Evolutionary conservation across 2,113 vertebrate genomes (phyloP).

Genomic region (Aleadryas rufinucha): DNA sequence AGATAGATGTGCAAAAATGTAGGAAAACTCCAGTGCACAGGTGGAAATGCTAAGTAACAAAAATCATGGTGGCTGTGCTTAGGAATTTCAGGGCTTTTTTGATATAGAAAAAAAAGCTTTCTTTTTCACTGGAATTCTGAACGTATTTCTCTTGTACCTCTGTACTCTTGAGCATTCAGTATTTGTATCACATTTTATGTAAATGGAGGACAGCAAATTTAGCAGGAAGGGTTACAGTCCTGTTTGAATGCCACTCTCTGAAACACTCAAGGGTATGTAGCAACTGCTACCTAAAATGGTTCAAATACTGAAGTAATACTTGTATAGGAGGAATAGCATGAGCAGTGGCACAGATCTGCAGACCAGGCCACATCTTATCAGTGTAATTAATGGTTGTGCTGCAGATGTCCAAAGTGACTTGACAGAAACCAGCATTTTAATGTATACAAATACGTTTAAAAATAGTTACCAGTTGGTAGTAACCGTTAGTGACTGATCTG

Average conservation of each 20-base stretch:
- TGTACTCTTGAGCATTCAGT: not conserved
- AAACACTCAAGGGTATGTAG: not conserved
- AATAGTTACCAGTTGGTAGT: not conserved
- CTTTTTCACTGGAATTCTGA: not conserved
- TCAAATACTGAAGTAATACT: not conserved
- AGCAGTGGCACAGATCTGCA: not conserved
- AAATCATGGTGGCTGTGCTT: not conserved
- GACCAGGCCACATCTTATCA: not conserved
- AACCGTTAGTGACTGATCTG: not conserved
- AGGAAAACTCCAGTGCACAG: not conserved
- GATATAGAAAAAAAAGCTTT: not conserved
- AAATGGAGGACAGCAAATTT: not conserved
- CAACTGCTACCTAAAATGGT: not conserved
- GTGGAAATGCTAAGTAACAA: not conserved
- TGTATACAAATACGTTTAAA: not conserved
- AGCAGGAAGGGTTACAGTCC: not conserved
- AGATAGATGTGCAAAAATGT: not conserved
- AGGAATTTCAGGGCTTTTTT: not conserved
- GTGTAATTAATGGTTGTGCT: not conserved
- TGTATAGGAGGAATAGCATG: not conserved
- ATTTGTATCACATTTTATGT: not conserved
- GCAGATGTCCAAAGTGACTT: not conserved
- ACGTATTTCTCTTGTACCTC: not conserved
- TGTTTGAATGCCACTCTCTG: not conserved
- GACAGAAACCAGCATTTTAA: not conserved